Percentiles rank a stretch among this genome's conserved stretches.
Evolutionary conservation across 1,140 invertebrate genomes (phyloP).

Genomic region (Apolygus lucorum): DNA sequence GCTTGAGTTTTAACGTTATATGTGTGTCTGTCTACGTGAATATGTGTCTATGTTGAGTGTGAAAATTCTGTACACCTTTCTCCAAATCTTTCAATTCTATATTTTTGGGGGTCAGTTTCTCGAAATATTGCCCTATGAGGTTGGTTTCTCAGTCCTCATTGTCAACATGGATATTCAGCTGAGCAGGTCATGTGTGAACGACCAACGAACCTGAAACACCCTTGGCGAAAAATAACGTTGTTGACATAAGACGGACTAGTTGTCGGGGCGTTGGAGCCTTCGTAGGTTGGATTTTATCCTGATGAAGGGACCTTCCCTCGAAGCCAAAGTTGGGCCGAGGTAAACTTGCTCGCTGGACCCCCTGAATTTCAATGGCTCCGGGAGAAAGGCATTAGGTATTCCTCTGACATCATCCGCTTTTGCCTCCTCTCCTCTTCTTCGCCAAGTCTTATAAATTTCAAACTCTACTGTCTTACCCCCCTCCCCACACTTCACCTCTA

Average conservation of each 20-base stretch:
- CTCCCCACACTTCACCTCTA: not conserved
- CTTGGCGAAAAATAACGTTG: not conserved
- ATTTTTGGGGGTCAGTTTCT: too few relatives aligned
- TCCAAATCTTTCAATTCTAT: too few relatives aligned
- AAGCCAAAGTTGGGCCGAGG: constrained; percentile 5
- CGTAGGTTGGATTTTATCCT: not conserved
- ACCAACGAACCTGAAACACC: too few relatives aligned
- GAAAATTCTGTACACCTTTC: too few relatives aligned
- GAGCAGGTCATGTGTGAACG: too few relatives aligned
- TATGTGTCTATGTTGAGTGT: too few relatives aligned
- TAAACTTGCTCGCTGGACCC: constrained; percentile 17
- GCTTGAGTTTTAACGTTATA: too few relatives aligned
- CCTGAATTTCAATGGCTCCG: constrained; percentile 15
- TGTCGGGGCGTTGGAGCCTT: not conserved
- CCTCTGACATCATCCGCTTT: not conserved
- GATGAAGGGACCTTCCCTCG: not conserved
- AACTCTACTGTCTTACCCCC: constrained; percentile 6
- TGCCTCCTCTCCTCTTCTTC: not conserved
- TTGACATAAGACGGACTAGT: not conserved
- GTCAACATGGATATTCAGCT: too few relatives aligned
- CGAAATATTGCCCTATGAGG: too few relatives aligned
- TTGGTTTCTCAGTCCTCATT: too few relatives aligned
- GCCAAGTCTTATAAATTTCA: constrained; percentile 19
- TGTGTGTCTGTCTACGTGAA: too few relatives aligned
- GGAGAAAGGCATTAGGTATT: constrained; percentile 12